These are phyloP conservation scores for Varanus salvator DNA, from an alignment of 2,113 vertebrate genomes.

Conservation along the genomic window DNA sequence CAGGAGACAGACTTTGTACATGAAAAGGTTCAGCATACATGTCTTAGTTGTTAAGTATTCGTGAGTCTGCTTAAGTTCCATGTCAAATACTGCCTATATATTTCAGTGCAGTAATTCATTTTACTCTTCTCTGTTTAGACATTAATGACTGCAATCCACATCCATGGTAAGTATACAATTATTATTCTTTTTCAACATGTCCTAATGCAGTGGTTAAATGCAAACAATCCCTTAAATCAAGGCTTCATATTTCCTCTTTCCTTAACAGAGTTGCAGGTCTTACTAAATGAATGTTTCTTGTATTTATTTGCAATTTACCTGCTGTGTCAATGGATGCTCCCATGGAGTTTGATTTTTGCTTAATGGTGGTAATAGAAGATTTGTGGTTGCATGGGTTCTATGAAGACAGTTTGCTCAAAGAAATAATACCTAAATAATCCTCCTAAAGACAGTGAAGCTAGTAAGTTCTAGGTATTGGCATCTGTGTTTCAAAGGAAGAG, in stretches of 20 bases:
- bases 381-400: background rate
- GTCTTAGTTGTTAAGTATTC: background rate
- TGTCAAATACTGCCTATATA: background rate
- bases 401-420: background rate
- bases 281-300: slow-evolving; percentile 6
- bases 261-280: background rate
- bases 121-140: slow-evolving; percentile 76
- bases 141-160: slow-evolving; percentile 94
- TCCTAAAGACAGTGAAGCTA: background rate
- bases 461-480: background rate
- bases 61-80: background rate
- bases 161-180: slow-evolving; percentile 86
- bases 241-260: background rate
- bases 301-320: background rate
- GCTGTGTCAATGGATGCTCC: background rate
- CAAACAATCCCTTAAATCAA: background rate
- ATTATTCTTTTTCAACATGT: background rate
- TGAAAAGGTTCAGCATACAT: background rate
- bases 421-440: background rate
- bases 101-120: background rate
- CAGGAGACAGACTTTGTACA: background rate
- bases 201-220: background rate
- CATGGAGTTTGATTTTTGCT: background rate
- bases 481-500: background rate
- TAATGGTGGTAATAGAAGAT: background rate